Base-by-base conservation (phyloP, 2,888 invertebrate species). In the Amiota communis region DNA sequence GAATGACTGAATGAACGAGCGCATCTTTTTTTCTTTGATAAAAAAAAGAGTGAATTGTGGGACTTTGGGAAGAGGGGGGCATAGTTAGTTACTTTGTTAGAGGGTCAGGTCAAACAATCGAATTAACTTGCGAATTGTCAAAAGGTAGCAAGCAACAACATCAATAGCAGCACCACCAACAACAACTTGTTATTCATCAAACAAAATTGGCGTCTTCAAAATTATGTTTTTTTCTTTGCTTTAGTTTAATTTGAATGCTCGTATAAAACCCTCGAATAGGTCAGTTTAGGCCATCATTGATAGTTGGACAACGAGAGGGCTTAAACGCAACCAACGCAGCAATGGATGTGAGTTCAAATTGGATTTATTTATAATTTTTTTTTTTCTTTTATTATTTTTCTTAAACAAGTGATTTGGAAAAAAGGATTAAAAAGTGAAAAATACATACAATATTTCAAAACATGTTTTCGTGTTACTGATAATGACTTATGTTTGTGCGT, bases 261-360 rank as follows among this genome's bases (percentile, higher is more conserved):
- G 83, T 88, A 88, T 88, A 88, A 88, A 88, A 86, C 82, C 80
- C 82, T 84, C 80, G 78, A 79, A 76, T 75, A 80, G 82, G 80
- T 85, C 84, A 86, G 77, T 75, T 77, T 75, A 82, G 78, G 74
- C 78, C 79, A 86, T 86, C 88, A 88, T 87, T 88, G 79, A 79
- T 84, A 83, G 80, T 88, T 89, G 85, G 86, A 85, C 81, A 81
- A 78, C 83, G 81, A 36, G 36, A 84, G 82, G 81, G 82, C 79
- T 78, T 78, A 83, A 79, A 81, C 84, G 84, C 83, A 81, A 84
- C 86, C 85, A 83, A 82, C 87, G 79, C 80, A 74, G 86, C 81
- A 73, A 89, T 89, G 88, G 86, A 83, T 82, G 89, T 89, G 81
- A 87, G 87, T 80, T 12, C 9, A 51, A 15, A 72, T 76, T 2